These are phyloP conservation scores for Spisula solida DNA, from an alignment of 2,888 invertebrate genomes.

Conservation along the genomic window DNA sequence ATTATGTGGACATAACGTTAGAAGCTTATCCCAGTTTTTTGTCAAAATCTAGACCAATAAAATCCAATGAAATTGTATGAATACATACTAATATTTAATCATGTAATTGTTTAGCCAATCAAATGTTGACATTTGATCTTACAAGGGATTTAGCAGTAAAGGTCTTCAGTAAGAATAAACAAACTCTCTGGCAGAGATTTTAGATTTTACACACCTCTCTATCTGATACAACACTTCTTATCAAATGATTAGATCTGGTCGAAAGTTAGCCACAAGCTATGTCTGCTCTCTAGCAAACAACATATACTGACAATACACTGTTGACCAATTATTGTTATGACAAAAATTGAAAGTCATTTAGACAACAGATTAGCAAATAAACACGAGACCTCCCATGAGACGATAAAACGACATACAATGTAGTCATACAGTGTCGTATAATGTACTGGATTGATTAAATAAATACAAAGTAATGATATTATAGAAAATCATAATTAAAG, in stretches of 20 bases:
- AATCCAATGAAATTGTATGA: slow-evolving; percentile 20
- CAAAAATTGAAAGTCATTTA: slow-evolving; percentile 25
- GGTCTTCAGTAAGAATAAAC: slow-evolving; percentile 28
- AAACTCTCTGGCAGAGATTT: slow-evolving; percentile 38
- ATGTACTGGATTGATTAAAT: slow-evolving; percentile 24
- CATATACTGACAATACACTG: slow-evolving; percentile 14
- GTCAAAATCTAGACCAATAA: slow-evolving; percentile 8
- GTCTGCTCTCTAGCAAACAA: slow-evolving; percentile 45
- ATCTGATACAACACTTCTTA: slow-evolving; percentile 51
- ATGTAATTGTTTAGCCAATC: slow-evolving; percentile 24
- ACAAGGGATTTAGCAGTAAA: slow-evolving; percentile 23
- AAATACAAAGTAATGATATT: slow-evolving; percentile 13
- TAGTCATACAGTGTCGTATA: background rate
- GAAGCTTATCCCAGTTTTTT: background rate
- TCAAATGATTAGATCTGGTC: slow-evolving; percentile 48
- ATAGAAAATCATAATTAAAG: slow-evolving; percentile 21
- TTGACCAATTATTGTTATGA: slow-evolving; percentile 26
- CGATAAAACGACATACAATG: background rate
- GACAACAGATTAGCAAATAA: slow-evolving; percentile 29
- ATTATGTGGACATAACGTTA: slow-evolving; percentile 8
- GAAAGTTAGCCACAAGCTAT: slow-evolving; percentile 40
- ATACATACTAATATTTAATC: slow-evolving; percentile 17
- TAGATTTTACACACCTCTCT: slow-evolving; percentile 39
- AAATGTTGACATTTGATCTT: slow-evolving; percentile 31
- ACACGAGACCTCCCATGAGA: slow-evolving; percentile 26